Conservation (phyloP, 1,140 invertebrate species). For the Danaus melanippus region DNA sequence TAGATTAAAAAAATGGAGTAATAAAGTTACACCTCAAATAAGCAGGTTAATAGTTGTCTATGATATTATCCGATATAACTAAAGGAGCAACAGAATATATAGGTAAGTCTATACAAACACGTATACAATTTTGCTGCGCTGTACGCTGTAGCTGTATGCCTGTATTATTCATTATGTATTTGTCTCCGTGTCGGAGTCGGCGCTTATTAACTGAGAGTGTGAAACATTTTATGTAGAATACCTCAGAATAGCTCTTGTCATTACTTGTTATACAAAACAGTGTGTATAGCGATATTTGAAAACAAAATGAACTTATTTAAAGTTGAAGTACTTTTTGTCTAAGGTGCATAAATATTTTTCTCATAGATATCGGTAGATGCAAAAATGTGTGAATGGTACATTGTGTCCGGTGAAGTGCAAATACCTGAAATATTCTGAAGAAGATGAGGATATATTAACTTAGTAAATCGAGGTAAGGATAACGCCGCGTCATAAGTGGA, state of each 20-base stretch:
- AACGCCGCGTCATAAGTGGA: neutral
- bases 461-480: conserved; percentile 2
- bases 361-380: too few species aligned
- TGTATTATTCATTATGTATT: conserved; percentile 12
- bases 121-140: conserved; percentile 25
- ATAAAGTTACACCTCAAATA: too few species aligned
- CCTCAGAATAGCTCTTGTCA: neutral
- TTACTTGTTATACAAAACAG: neutral
- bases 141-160: conserved; percentile 7
- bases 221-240: too few species aligned
- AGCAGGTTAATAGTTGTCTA: conserved; percentile 13
- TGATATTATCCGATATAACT: conserved; percentile 10
- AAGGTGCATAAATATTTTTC: neutral
- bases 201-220: too few species aligned
- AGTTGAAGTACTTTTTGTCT: neutral
- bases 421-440: neutral
- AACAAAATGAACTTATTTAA: conserved; percentile 1
- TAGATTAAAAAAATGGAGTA: too few species aligned
- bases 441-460: conserved; percentile 1
- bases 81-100: neutral
- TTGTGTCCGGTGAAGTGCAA: conserved; percentile 2
- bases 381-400: neutral
- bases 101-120: conserved; percentile 21
- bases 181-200: neutral
- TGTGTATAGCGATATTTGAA: neutral